phyloP scores from a whole-genome alignment of 1,140 invertebrate genomes.

The Bombyx mandarina region DNA sequence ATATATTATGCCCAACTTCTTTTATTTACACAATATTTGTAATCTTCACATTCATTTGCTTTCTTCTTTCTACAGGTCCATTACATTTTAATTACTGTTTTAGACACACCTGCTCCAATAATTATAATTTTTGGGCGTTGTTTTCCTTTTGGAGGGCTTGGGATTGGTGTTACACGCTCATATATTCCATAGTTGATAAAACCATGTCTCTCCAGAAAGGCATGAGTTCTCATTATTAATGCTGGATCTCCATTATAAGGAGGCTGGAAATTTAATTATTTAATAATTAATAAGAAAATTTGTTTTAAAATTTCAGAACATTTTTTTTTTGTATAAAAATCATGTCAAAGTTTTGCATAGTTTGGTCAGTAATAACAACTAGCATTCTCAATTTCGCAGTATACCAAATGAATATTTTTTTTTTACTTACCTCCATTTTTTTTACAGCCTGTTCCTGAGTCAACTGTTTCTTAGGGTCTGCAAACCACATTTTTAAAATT shows the following conservation, averaged over 20 bases:
- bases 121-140: slow-evolving; percentile 93
- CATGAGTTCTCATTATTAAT: slow-evolving; percentile 88
- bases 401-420: background rate
- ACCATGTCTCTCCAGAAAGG: slow-evolving; percentile 95
- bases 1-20: background rate
- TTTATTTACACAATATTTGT: background rate
- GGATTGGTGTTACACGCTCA: slow-evolving; percentile 84
- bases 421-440: slow-evolving; percentile 79
- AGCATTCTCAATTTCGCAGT: no score
- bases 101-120: slow-evolving; percentile 86
- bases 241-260: slow-evolving; percentile 93
- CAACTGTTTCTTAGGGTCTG: slow-evolving; percentile 95
- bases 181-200: slow-evolving; percentile 99
- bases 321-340: no score
- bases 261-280: slow-evolving; percentile 50
- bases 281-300: background rate
- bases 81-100: slow-evolving; percentile 4
- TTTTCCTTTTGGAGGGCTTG: slow-evolving; percentile 74
- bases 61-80: background rate
- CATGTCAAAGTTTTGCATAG: background rate
- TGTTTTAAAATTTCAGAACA: no score
- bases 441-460: slow-evolving; percentile 85
- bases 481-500: slow-evolving; percentile 96
- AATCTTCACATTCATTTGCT: background rate
- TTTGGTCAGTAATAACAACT: background rate